These are phyloP conservation scores for Calonectris borealis DNA, from an alignment of 2,113 vertebrate genomes.

Conservation along the genomic window DNA sequence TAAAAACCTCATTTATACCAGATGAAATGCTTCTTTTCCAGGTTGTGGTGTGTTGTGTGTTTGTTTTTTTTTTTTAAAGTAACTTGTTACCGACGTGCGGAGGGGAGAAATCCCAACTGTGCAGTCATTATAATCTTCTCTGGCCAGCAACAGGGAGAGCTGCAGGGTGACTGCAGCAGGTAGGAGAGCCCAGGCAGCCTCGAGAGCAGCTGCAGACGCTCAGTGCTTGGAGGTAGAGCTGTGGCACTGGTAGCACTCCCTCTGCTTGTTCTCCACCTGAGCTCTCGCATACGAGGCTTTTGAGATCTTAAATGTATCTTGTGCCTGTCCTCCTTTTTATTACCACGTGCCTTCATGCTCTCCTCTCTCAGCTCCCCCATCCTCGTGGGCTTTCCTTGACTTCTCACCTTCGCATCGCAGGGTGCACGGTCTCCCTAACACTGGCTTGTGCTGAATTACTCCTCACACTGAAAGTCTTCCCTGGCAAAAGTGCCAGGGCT, in stretches of 20 bases:
- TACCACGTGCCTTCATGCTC: not conserved
- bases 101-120: not conserved
- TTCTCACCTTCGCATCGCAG: not conserved
- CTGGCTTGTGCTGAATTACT: not conserved
- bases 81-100: constrained; percentile 13
- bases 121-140: not conserved
- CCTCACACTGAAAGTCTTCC: not conserved
- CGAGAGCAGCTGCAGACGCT: not conserved
- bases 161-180: not conserved
- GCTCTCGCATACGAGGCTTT: not conserved
- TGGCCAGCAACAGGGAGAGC: not conserved
- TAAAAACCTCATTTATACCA: constrained; percentile 58
- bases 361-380: not conserved
- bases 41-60: not conserved
- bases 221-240: not conserved
- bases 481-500: not conserved
- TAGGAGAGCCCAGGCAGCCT: not conserved
- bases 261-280: not conserved
- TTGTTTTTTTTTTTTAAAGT: not conserved
- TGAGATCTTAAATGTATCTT: not conserved
- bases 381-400: not conserved
- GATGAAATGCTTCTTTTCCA: constrained; percentile 45
- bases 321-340: not conserved
- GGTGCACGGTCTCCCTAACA: rapidly evolving
- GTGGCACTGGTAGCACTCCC: not conserved